phyloP scores from a whole-genome alignment of 2,113 vertebrate species.

The Myrmophylax atrothorax region DNA sequence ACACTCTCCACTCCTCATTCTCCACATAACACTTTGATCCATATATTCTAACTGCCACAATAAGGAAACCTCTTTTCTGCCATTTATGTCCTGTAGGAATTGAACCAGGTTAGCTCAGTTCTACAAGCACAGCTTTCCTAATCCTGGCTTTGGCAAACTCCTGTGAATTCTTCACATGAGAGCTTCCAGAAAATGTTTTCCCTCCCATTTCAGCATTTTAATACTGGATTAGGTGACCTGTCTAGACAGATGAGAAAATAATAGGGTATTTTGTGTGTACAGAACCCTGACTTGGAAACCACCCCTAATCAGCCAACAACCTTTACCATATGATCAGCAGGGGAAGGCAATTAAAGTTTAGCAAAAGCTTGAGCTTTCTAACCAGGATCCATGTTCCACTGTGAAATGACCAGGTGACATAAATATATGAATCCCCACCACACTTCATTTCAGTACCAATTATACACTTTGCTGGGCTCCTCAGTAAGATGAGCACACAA shows the following conservation, averaged over 20 bases:
- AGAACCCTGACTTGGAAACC: neutral
- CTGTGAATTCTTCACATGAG: neutral
- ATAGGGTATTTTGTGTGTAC: neutral
- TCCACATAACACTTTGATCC: neutral
- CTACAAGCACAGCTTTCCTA: neutral
- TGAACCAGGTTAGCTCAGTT: neutral
- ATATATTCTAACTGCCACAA: neutral
- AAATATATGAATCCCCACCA: neutral
- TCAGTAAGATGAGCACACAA: neutral
- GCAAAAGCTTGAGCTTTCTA: neutral
- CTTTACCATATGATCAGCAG: neutral
- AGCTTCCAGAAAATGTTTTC: neutral
- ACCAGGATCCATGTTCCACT: neutral
- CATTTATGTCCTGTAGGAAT: neutral
- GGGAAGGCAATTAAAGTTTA: neutral
- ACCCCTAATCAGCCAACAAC: neutral
- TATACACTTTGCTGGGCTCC: neutral
- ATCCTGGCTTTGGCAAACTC: neutral
- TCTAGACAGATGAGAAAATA: constrained; percentile 38
- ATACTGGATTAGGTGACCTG: neutral
- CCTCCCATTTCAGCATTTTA: neutral
- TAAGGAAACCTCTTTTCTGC: neutral
- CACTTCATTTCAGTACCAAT: neutral
- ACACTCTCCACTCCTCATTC: neutral
- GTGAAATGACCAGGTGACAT: neutral